Evolutionary conservation across 2,888 invertebrate species (phyloP).

Genomic region (Drosophila peninsularis): DNA sequence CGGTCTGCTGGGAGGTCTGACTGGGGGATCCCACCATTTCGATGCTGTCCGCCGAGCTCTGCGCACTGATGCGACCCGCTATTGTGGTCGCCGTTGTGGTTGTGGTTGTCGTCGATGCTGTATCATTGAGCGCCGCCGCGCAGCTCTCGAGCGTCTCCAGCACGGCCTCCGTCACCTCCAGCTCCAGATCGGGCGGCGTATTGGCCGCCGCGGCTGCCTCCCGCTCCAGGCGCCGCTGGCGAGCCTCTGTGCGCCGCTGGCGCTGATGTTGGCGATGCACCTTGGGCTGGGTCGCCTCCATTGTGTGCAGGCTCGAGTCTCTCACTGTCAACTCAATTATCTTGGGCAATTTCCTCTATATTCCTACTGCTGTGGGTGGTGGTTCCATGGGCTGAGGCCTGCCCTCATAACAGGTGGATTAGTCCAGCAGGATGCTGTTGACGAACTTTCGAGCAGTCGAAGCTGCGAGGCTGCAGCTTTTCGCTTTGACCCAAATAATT

Average conservation of each 20-base stretch:
- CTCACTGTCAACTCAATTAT: conserved; percentile 24
- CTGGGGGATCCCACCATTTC: conserved; percentile 72
- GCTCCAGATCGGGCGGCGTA: conserved; percentile 44
- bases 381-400: conserved; percentile 33
- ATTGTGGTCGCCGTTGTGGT: conserved; percentile 36
- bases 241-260: conserved; percentile 82
- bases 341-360: conserved; percentile 5
- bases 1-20: conserved; percentile 79
- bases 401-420: conserved; percentile 78
- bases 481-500: conserved; percentile 73
- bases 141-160: conserved; percentile 52
- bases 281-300: conserved; percentile 84
- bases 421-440: conserved; percentile 32
- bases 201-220: conserved; percentile 69
- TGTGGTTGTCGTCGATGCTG: conserved; percentile 39
- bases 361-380: conserved; percentile 5
- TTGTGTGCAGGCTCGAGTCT: conserved; percentile 32
- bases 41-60: conserved; percentile 73
- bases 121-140: conserved; percentile 56
- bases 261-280: conserved; percentile 84
- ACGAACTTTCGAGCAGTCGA: conserved; percentile 49
- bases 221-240: conserved; percentile 81
- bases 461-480: conserved; percentile 65
- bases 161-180: conserved; percentile 51
- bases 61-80: conserved; percentile 71